Conservation (phyloP, 2,113 vertebrate genomes). For the Solea solea region DNA sequence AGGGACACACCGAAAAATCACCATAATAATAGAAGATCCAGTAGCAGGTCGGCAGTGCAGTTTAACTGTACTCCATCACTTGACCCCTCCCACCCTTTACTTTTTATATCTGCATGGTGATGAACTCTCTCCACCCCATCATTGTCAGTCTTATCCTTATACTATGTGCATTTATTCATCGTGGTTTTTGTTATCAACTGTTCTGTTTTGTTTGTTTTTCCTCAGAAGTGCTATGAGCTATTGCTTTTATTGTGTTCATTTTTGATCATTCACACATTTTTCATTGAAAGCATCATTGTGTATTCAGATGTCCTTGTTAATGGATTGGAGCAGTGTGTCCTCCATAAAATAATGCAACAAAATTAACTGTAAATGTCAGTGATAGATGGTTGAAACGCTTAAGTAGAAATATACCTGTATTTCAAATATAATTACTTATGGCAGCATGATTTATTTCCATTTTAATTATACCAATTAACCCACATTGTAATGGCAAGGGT, state of each 20-base stretch:
- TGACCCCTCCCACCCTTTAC: slow-evolving; percentile 15
- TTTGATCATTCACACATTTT: slow-evolving; percentile 21
- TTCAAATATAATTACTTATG: not conserved
- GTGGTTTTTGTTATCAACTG: not conserved
- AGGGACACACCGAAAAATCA: slow-evolving; percentile 95
- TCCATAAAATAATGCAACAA: not conserved
- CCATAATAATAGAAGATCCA: slow-evolving; percentile 98
- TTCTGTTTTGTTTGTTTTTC: slow-evolving; percentile 11
- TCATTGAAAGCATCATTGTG: not conserved
- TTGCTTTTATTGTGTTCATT: slow-evolving; percentile 2
- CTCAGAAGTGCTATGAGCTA: not conserved
- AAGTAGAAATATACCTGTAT: not conserved
- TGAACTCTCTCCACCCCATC: slow-evolving; percentile 21
- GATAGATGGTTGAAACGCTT: not conserved
- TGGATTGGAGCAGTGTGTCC: no score
- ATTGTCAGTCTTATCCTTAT: slow-evolving; percentile 36
- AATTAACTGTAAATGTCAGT: not conserved
- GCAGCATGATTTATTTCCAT: not conserved
- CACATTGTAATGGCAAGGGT: not conserved
- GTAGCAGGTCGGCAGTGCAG: slow-evolving; percentile 92
- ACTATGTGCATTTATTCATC: slow-evolving; percentile 21
- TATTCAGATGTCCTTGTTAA: not conserved
- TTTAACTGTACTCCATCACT: slow-evolving; percentile 73
- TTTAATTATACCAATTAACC: not conserved
- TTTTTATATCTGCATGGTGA: slow-evolving; percentile 52